These are phyloP conservation scores for Caerostris extrusa DNA, from an alignment of 1,140 invertebrate species.

Conservation along the genomic window DNA sequence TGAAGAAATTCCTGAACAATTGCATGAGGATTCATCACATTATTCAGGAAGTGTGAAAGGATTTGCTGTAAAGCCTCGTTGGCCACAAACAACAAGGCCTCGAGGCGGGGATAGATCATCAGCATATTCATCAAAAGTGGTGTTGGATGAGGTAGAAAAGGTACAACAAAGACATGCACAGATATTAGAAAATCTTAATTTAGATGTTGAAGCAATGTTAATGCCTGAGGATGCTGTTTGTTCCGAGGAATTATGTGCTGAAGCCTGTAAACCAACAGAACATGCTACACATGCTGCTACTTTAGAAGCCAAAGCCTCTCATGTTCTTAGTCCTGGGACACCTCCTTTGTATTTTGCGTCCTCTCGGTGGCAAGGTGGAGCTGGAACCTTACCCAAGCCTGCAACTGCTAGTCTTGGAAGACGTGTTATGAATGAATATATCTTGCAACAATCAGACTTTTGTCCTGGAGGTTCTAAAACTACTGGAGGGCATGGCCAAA, in stretches of 20 bases:
- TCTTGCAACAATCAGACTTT: constrained; percentile 75
- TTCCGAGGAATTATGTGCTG: constrained; percentile 55
- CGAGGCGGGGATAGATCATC: constrained; percentile 35
- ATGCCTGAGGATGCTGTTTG: constrained; percentile 79
- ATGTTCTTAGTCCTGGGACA: constrained; percentile 67
- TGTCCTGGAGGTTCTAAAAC: constrained; percentile 45
- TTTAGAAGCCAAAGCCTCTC: constrained; percentile 50
- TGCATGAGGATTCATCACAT: constrained; percentile 52
- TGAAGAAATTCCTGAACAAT: constrained; percentile 77
- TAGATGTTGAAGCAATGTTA: constrained; percentile 91
- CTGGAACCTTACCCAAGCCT: constrained; percentile 60
- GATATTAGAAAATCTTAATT: constrained; percentile 91
- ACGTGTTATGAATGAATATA: constrained; percentile 77
- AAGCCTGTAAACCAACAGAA: constrained; percentile 47
- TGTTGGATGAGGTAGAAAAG: constrained; percentile 74
- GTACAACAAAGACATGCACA: constrained; percentile 89
- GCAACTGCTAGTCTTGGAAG: constrained; percentile 57
- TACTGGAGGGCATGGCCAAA: constrained; percentile 29
- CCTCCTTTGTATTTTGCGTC: constrained; percentile 74
- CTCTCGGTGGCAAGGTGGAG: constrained; percentile 64
- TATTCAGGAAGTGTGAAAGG: constrained; percentile 76
- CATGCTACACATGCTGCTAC: constrained; percentile 30
- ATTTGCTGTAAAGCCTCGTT: constrained; percentile 46
- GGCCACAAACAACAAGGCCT: constrained; percentile 7
- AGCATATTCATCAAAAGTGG: constrained; percentile 48